These are phyloP conservation scores for Vimba vimba DNA, from an alignment of 2,113 vertebrate species.

Conservation along the genomic window DNA sequence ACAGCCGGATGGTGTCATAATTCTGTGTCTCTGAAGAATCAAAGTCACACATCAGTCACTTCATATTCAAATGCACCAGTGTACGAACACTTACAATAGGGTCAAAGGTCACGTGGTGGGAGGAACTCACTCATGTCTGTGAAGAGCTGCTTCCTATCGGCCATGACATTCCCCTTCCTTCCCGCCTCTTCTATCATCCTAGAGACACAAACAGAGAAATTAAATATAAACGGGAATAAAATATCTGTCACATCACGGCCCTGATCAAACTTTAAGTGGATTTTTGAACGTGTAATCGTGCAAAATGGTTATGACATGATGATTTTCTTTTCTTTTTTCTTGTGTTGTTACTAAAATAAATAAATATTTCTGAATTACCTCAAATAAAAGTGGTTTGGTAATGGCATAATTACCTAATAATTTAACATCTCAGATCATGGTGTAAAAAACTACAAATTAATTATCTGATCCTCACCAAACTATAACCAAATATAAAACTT, in stretches of 20 bases:
- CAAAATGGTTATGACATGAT: background rate
- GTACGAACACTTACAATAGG: background rate
- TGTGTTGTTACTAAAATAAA: background rate
- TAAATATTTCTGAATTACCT: background rate
- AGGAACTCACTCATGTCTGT: constrained; percentile 89
- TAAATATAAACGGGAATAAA: background rate
- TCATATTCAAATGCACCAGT: background rate
- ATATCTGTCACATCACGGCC: background rate
- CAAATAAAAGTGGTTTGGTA: background rate
- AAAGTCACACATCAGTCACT: background rate
- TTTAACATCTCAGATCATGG: background rate
- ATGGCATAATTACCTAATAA: background rate
- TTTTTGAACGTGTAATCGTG: background rate
- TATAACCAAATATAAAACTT: background rate
- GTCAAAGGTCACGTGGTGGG: background rate
- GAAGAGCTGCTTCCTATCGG: constrained; percentile 90
- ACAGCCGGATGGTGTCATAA: constrained; percentile 90
- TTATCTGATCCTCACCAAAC: background rate
- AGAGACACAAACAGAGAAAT: constrained; percentile 10
- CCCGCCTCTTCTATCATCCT: constrained; percentile 97
- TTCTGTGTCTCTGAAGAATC: constrained; percentile 84
- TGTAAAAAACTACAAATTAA: background rate
- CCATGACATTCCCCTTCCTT: constrained; percentile 81
- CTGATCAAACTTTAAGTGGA: background rate
- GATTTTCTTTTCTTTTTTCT: background rate